Evolutionary conservation across 2,797 vertebrate species (phyloP), one percentile per base, ranked within the genome.

Genomic region (Cheirogaleus major): DNA sequence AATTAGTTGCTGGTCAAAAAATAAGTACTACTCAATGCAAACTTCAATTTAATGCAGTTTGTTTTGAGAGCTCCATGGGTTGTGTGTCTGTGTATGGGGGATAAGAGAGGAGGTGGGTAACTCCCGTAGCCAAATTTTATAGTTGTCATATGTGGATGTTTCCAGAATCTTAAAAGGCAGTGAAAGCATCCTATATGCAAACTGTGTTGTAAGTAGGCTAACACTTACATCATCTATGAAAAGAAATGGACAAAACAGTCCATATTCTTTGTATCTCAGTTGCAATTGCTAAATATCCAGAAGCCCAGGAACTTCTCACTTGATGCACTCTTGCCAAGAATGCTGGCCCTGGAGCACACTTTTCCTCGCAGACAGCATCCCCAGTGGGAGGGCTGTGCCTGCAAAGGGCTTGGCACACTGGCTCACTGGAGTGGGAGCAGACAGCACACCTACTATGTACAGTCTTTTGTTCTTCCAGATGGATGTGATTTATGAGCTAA

Each of bases 101-200:
- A 59, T 43, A 38, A 86, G 38, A 43, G 22, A 93, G 38, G 75
- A 92, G 88, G 92, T 83, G 55, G 30, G 52, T 63, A 89, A 93
- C 22, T 75, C 65, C 32, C 35, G 96, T 65, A 86, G 91, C 79
- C 94, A 95, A 93, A 4, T 94, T 95, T 97, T 94, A 84, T 76
- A 94, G 59, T 94, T 95, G 85, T 96, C 23, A 70, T 67, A 81
- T 72, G 97, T 96, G 82, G 85, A 89, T 94, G 91, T 97, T 96
- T 96, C 90, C 75, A 96, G 93, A 82, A 93, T 94, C 59, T 89
- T 89, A 90, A 96, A 96, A 95, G 84, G 89, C 95, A 94, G 45
- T 45, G 78, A 93, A 94, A 85, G 63, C 61, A 95, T 72, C 45
- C 80, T 94, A n/a, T 85, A 50, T 91, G 75, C 91, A 95, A 95